Percentiles rank a stretch among this genome's conserved stretches.
These are phyloP conservation scores for Orientallactaga sibirica DNA, from an alignment of 2,797 vertebrate genomes.

Conservation along the genomic window DNA sequence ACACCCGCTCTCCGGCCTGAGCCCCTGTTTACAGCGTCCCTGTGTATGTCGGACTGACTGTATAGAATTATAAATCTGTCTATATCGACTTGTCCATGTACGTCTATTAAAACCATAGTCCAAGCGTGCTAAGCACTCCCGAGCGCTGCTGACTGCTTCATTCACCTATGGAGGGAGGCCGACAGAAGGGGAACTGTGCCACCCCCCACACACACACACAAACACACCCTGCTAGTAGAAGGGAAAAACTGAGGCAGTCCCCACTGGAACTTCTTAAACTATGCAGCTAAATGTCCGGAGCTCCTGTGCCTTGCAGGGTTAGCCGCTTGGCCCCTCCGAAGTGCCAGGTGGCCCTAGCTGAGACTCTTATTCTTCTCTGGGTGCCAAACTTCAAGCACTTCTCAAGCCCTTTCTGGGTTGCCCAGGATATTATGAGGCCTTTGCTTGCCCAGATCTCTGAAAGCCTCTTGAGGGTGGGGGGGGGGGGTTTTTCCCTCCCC, in stretches of 20 bases:
- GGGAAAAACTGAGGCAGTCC: too few relatives aligned
- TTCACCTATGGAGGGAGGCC: slow-evolving; percentile 62
- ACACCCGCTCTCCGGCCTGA: slow-evolving; percentile 82
- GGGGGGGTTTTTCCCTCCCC: background rate
- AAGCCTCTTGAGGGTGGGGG: background rate
- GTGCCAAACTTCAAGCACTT: background rate
- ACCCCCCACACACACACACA: background rate
- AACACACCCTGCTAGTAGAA: too few relatives aligned
- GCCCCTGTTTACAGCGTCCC: slow-evolving; percentile 83
- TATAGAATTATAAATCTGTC: slow-evolving; percentile 86
- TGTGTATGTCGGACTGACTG: slow-evolving; percentile 85
- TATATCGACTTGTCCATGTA: slow-evolving; percentile 84
- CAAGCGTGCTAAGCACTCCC: slow-evolving; percentile 79
- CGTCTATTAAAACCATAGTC: slow-evolving; percentile 84
- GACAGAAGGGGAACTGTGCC: background rate
- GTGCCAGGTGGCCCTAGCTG: rapidly evolving
- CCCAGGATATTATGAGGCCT: background rate
- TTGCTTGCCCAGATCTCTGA: background rate
- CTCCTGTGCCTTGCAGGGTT: too few relatives aligned
- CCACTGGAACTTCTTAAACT: background rate
- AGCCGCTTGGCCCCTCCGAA: background rate
- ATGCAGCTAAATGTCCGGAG: too few relatives aligned
- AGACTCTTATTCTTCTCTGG: too few relatives aligned
- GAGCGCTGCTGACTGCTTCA: slow-evolving; percentile 72
- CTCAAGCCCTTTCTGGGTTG: background rate